Conservation (phyloP, 2,113 vertebrate species). For the Cinclus cinclus region DNA sequence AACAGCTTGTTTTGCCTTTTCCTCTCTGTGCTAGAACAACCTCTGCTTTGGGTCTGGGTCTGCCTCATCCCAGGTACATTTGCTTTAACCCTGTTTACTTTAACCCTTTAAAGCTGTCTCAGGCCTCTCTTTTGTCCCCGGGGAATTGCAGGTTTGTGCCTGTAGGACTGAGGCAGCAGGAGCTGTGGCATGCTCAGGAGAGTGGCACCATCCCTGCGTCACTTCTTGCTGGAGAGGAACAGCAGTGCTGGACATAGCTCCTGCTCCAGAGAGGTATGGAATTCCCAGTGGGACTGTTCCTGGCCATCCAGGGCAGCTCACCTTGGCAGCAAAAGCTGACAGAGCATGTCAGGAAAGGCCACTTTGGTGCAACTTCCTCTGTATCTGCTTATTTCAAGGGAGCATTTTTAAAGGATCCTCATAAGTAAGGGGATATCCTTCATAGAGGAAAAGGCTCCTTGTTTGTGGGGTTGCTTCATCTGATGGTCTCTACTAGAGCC, state of each 20-base stretch:
- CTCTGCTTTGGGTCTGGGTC: not conserved
- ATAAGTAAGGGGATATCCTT: not conserved
- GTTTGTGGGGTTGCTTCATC: not conserved
- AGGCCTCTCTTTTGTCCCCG: not conserved
- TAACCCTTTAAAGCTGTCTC: not conserved
- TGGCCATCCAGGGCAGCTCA: not conserved
- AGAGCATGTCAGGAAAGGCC: not conserved
- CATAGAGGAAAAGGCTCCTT: not conserved
- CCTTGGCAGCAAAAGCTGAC: not conserved
- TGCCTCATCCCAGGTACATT: not conserved
- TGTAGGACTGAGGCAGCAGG: not conserved
- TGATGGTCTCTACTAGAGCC: not conserved
- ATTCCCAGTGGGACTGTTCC: not conserved
- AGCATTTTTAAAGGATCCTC: not conserved
- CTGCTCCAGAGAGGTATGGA: slow-evolving; percentile 15
- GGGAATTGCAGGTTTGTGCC: not conserved
- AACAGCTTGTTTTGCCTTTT: not conserved
- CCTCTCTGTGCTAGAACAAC: not conserved
- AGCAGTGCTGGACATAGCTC: not conserved
- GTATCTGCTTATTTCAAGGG: not conserved
- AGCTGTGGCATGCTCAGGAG: slow-evolving; percentile 52
- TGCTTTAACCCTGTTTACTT: not conserved
- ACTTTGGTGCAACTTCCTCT: not conserved
- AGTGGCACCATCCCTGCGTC: not conserved
- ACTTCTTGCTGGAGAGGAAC: slow-evolving; percentile 14